Evolutionary conservation across 1,140 invertebrate species (phyloP).

Genomic region (Drosophila mayri): DNA sequence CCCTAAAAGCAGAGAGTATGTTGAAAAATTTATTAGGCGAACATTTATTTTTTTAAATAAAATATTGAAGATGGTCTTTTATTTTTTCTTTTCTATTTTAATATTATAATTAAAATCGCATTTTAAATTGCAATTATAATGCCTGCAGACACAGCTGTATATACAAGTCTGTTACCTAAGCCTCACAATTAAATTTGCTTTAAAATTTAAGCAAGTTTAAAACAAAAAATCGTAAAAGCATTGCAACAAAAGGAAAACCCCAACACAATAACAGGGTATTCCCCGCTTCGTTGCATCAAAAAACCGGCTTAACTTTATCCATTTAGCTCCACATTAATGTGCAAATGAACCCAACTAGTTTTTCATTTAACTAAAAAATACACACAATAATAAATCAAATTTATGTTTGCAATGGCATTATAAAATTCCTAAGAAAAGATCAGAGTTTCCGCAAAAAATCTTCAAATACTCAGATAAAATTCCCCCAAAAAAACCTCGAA

Average conservation of each 20-base stretch:
- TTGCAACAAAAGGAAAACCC: neutral
- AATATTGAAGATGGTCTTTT: neutral
- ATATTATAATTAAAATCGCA: too few relatives aligned
- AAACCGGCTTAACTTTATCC: neutral
- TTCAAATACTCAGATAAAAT: neutral
- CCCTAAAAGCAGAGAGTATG: neutral
- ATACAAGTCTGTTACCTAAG: accelerated
- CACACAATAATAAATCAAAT: slow-evolving; percentile 26
- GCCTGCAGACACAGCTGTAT: too few relatives aligned
- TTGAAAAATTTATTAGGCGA: neutral
- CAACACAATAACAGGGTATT: neutral
- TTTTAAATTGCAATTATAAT: too few relatives aligned
- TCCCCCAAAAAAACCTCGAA: neutral
- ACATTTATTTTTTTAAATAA: neutral
- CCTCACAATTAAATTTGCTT: neutral
- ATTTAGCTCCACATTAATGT: slow-evolving; percentile 10
- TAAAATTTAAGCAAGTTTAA: too few relatives aligned
- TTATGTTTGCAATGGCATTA: slow-evolving; percentile 21
- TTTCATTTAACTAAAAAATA: slow-evolving; percentile 34
- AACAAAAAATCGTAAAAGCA: too few relatives aligned
- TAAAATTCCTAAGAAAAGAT: slow-evolving; percentile 6
- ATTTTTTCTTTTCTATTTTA: too few relatives aligned
- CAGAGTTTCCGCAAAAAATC: slow-evolving; percentile 14
- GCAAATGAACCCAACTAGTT: slow-evolving; percentile 36
- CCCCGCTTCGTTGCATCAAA: neutral